Conservation (phyloP, 2,888 invertebrate genomes). For the Camponotus fellah region DNA sequence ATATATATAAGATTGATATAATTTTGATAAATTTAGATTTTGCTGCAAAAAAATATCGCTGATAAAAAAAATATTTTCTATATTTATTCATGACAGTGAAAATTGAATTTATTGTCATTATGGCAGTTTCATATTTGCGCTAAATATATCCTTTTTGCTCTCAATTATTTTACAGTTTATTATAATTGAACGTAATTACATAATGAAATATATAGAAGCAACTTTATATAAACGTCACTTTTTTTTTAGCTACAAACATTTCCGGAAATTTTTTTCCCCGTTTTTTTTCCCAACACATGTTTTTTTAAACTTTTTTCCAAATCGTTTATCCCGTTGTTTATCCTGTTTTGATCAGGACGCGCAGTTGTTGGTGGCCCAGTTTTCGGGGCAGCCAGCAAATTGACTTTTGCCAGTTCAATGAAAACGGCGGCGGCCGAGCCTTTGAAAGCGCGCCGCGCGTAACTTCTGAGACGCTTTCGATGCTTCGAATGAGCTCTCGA, state of each 20-base stretch:
- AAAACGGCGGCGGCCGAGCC: constrained; percentile 56
- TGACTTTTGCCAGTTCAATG: constrained; percentile 60
- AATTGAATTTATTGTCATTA: neutral
- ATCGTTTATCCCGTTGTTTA: constrained; percentile 30
- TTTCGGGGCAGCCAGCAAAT: constrained; percentile 44
- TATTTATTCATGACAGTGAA: neutral
- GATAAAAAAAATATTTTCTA: neutral
- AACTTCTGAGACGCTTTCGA: constrained; percentile 62
- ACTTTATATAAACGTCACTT: neutral
- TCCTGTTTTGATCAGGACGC: constrained; percentile 26
- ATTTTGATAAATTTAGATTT: neutral
- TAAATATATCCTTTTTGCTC: constrained; percentile 1
- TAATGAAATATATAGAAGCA: neutral
- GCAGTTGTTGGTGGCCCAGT: constrained; percentile 43
- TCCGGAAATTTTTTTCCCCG: neutral
- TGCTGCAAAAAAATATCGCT: neutral
- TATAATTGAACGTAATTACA: neutral
- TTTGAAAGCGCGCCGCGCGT: constrained; percentile 43
- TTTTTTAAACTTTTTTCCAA: constrained; percentile 15
- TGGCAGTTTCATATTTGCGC: neutral
- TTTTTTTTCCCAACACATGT: neutral
- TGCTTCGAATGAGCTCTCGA: constrained; percentile 49
- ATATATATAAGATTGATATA: neutral
- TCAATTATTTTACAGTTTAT: neutral
- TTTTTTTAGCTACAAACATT: neutral